Evolutionary conservation across 2,888 invertebrate species (phyloP), one percentile per base, ranked within the genome.

Genomic region (Myathropa florea): DNA sequence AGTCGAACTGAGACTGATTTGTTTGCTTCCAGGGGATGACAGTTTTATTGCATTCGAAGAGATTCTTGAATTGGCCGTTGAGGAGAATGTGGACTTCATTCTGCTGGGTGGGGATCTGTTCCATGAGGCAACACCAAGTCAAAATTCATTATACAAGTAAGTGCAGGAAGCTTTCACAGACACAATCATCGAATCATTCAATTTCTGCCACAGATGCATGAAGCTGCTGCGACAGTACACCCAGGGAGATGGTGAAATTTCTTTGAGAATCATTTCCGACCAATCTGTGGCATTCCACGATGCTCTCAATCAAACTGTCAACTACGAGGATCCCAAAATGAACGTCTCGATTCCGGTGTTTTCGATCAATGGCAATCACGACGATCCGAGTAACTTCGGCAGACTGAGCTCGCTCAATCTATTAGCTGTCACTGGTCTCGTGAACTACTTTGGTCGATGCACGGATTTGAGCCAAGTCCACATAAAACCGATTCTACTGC

Each of bases 341-440:
- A 99, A 99, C 91, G 94, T 99, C 63, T 95, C 96, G 0, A 95
- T 98, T 90, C 99, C 99, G 0, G 95, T 99, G 67, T 97, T 98
- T 91, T 97, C 98, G 0, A 98, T 99, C 90, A 99, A 99, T 93
- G 99, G 99, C 77, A 99, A 99, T 93, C 99, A 99, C 91, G 99
- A 99, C 92, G 99, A 99, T 93, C 98, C 97, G 9, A 96, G 95
- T 59, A 95, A 95, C 23, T 93, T 93, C 87, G 94, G 95, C 2
- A 94, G 95, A 36, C 93, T 96, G 18, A 98, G 98, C 90, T 96
- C 97, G 0, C 93, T 99, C 83, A 99, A 99, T 92, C 93, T 98
- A 75, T 93, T 99, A 1, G 96, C 97, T 33, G 95, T 95, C 21
- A 95, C 95, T 18, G 99, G 99, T 0, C 93, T 99, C 0, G 94